Evolutionary conservation across 2,113 vertebrate genomes (phyloP), one percentile per base, ranked within the genome.

Genomic region (Centropus bengalensis): DNA sequence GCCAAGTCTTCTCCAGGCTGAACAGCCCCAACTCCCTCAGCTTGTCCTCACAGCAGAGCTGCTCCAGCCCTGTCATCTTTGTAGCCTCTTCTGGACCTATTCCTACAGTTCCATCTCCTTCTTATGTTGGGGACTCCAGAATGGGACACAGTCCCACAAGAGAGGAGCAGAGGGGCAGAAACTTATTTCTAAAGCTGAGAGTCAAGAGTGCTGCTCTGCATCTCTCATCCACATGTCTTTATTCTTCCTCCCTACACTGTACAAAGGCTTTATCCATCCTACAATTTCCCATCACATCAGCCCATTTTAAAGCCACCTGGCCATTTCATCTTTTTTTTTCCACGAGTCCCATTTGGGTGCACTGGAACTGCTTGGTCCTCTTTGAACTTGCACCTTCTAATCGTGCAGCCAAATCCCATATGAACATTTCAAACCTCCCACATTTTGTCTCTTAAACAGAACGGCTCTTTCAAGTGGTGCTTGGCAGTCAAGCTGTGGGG

Each of bases 401-500:
- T 52, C 28, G 1, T 66, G 74, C 51, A 82, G 79, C 33, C 90
- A 91, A 96, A 91, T 74, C 79, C 54, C 64, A 77, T 63, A 14
- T 36, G 76, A 74, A 2, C 42, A 82, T 74, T 86, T 88, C 33
- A 80, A 88, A 81, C 51, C 86, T 91, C 88, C 79, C 94, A 93
- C 82, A 40, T 47, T 81, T 78, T 84, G 75, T 62, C 75, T 80
- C 85, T 84, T 26, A n/a, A 71, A 88, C 42, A 93, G 86, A 94
- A 90, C 14, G 51, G 56, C 28, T 93, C 92, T 95, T 94, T 93
- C 51, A 91, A 95, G 88, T 58, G 67, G 75, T 74, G 76, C 76
- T 73, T 93, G 82, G 90, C 71, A 93, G 85, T 36, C 70, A 69
- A 77, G 63, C 67, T 32, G 67, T 14, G 47, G 30, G 85, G 71